phyloP scores from a whole-genome alignment of 1,140 invertebrate species.

The Cepaea nemoralis region DNA sequence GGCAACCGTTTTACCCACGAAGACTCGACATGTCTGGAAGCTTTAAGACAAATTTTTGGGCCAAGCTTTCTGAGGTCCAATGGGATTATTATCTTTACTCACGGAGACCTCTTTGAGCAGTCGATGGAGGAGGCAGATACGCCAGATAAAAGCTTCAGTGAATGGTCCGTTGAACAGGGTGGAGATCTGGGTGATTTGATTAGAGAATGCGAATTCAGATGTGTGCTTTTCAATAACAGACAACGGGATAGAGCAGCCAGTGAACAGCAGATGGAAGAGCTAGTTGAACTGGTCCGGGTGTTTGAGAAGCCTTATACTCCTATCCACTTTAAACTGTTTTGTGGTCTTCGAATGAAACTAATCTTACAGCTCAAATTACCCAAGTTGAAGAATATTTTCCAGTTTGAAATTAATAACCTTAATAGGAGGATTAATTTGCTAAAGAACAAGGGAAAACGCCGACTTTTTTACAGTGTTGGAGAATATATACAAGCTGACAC shows the following conservation, averaged over 20 bases:
- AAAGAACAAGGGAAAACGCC: neutral
- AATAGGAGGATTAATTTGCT: neutral
- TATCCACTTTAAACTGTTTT: neutral
- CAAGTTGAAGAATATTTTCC: neutral
- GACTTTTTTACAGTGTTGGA: neutral
- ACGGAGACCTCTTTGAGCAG: slow-evolving; percentile 6
- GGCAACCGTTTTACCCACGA: neutral
- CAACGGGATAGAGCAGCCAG: neutral
- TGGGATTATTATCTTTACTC: neutral
- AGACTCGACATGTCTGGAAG: neutral
- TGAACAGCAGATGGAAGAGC: neutral
- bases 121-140: neutral
- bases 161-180: neutral
- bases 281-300: neutral
- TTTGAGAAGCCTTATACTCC: neutral
- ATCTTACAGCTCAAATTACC: neutral
- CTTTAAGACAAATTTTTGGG: neutral
- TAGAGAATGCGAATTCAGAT: neutral
- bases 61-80: neutral
- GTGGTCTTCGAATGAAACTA: neutral
- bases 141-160: neutral
- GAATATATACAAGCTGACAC: neutral
- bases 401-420: neutral
- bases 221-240: slow-evolving; percentile 11
- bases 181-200: neutral